Evolutionary conservation across 2,888 invertebrate genomes (phyloP).

Genomic region (Heterodera filipjevi): DNA sequence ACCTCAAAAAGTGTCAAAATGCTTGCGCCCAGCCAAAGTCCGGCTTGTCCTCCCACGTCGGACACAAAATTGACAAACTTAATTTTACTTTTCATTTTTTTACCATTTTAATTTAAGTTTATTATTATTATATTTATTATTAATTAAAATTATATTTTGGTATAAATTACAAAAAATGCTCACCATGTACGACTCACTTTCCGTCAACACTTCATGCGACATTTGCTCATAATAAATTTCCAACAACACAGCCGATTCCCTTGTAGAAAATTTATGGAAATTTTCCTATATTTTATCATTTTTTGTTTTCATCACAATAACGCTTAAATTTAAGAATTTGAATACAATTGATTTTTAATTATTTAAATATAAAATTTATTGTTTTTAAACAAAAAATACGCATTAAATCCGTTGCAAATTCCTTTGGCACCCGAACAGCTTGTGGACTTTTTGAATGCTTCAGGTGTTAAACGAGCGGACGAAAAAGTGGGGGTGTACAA

Average conservation of each 20-base stretch:
- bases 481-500: conserved; percentile 63
- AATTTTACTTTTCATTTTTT: too few species aligned
- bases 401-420: conserved; percentile 17
- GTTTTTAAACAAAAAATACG: conserved; percentile 6
- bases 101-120: too few species aligned
- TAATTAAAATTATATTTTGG: too few species aligned
- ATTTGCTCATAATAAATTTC: conserved; percentile 65
- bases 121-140: too few species aligned
- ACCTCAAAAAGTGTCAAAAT: conserved; percentile 52
- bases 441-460: conserved; percentile 27
- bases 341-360: neutral
- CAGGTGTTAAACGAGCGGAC: conserved; percentile 39
- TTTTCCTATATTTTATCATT: neutral
- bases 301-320: neutral
- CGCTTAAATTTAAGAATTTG: neutral
- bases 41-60: conserved; percentile 63
- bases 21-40: conserved; percentile 58
- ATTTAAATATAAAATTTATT: neutral
- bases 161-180: neutral
- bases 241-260: conserved; percentile 61
- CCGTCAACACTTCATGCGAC: conserved; percentile 58
- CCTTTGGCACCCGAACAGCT: conserved; percentile 1
- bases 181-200: conserved; percentile 58
- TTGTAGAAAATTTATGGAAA: conserved; percentile 30
- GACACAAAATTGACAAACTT: conserved; percentile 61